Evolutionary conservation across 2,113 vertebrate species (phyloP).

Genomic region (Sapajus apella): DNA sequence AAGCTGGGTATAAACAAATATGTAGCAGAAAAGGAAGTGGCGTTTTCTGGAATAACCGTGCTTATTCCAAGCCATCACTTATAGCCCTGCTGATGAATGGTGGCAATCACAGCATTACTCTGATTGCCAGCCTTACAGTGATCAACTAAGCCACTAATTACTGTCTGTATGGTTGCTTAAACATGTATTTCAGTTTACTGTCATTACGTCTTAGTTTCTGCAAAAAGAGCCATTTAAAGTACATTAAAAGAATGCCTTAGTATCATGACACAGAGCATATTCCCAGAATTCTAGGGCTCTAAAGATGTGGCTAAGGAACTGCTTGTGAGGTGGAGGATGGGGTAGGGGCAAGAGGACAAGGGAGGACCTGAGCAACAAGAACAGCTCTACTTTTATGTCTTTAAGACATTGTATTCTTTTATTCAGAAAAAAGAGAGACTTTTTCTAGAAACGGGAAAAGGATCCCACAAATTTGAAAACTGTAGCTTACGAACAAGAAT

Average conservation of each 20-base stretch:
- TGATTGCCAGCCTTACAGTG: not conserved
- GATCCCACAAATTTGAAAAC: not conserved
- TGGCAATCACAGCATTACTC: not conserved
- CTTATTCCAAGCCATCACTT: not conserved
- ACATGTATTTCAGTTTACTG: not conserved
- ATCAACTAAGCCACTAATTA: conserved; percentile 3
- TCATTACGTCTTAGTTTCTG: not conserved
- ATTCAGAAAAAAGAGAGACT: not conserved
- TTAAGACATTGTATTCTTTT: not conserved
- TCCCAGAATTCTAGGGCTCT: not conserved
- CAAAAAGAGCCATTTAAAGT: not conserved
- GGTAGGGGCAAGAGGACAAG: not conserved
- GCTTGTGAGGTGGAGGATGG: not conserved
- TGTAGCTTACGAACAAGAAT: not conserved
- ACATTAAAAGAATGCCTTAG: not conserved
- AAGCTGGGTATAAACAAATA: not conserved
- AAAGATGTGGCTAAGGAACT: not conserved
- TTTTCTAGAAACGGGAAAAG: not conserved
- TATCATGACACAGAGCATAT: not conserved
- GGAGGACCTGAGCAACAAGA: not conserved
- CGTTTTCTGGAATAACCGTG: not conserved
- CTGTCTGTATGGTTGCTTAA: not conserved
- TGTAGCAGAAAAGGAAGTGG: not conserved
- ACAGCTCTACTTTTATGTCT: not conserved
- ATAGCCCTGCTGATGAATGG: not conserved